A percentile compares a stretch with the other conserved stretches of the same genome.
phyloP scores from a whole-genome alignment of 2,888 invertebrate genomes.

The Cataglyphis altisquamis region DNA sequence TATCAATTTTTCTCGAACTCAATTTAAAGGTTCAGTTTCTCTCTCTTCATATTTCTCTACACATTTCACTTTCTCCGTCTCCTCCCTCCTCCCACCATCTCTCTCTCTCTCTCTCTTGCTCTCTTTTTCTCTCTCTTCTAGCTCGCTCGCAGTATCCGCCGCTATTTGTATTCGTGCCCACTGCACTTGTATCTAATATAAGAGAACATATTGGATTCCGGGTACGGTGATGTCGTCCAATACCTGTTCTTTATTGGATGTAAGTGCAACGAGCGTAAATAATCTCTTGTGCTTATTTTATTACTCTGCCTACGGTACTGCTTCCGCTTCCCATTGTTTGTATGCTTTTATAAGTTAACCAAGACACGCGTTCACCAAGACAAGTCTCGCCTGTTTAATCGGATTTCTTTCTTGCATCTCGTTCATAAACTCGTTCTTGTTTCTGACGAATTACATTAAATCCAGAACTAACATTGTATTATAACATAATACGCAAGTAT shows the following conservation, averaged over 20 bases:
- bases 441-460: constrained; percentile 20
- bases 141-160: constrained; percentile 50
- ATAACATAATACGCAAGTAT: not conserved
- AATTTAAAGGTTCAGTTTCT: constrained; percentile 60
- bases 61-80: not conserved
- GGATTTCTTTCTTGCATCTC: constrained; percentile 23
- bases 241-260: constrained; percentile 74
- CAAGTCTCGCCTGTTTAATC: constrained; percentile 44
- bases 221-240: constrained; percentile 70
- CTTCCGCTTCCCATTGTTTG: constrained; percentile 61
- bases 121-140: not conserved
- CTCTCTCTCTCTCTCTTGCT: not conserved
- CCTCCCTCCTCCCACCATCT: not conserved
- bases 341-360: constrained; percentile 51
- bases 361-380: constrained; percentile 40
- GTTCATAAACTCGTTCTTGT: constrained; percentile 24
- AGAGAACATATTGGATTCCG: constrained; percentile 71
- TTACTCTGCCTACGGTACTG: constrained; percentile 63
- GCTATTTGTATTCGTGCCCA: constrained; percentile 72
- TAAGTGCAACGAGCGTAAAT: constrained; percentile 73
- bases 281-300: constrained; percentile 75
- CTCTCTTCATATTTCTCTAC: not conserved
- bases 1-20: constrained; percentile 70
- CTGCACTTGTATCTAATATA: constrained; percentile 71
- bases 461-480: not conserved